phyloP scores from a whole-genome alignment of 92 coral and sea anemone species.

The Porites rus region DNA sequence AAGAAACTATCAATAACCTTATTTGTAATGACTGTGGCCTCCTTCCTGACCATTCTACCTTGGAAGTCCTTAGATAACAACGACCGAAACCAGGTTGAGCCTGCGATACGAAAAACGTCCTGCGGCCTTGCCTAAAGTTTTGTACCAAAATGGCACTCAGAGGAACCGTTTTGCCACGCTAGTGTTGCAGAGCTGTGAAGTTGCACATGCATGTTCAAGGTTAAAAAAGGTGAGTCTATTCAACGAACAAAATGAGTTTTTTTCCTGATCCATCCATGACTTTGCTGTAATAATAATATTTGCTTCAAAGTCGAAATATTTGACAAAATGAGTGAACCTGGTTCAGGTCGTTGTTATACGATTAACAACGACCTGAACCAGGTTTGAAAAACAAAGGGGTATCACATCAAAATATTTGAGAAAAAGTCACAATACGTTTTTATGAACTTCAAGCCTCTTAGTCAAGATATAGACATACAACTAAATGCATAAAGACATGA shows the following conservation, averaged over 20 bases:
- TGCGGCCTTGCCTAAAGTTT: background rate
- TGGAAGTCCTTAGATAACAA: no score
- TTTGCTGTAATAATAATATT: no score
- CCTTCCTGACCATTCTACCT: background rate
- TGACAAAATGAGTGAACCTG: background rate
- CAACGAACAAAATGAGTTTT: background rate
- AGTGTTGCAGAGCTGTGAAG: background rate
- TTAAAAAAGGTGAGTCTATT: background rate
- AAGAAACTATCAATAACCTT: no score
- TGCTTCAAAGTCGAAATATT: no score
- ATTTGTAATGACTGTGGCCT: background rate
- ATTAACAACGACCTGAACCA: background rate
- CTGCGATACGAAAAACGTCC: background rate
- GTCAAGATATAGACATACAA: no score
- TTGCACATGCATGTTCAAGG: background rate
- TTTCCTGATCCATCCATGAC: no score
- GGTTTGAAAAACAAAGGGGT: background rate
- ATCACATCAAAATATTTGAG: background rate
- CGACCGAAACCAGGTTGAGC: no score
- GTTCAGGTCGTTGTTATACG: background rate
- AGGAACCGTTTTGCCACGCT: background rate
- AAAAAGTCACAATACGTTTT: background rate
- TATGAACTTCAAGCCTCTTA: no score
- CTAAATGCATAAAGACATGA: no score
- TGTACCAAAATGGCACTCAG: background rate